Base-by-base conservation (phyloP, 2,888 invertebrate genomes). In the Stenoptilia bipunctidactyla region DNA sequence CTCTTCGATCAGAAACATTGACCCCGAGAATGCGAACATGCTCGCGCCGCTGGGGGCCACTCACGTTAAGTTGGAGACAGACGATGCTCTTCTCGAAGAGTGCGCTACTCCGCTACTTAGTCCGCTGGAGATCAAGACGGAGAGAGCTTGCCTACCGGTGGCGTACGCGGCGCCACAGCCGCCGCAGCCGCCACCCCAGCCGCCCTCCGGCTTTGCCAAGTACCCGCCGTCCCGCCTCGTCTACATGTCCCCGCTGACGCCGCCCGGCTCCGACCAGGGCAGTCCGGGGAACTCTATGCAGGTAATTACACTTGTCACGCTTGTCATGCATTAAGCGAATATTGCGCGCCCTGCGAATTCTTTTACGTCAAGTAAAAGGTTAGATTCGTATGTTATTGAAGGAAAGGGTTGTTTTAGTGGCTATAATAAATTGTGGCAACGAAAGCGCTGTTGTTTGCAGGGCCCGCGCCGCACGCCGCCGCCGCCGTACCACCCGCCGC, bases 11-110 rank as follows among this genome's bases (percentile, higher is more conserved):
- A 90, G 93, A 66, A 94, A 94, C 73, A 90, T 94, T 63, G 94
- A 95, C 69, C 93, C 94, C 15, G 94, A 94, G 70, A 94, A 94
- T 67, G 93, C 94, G 40, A 92, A 93, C 60, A 93, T 94, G 92
- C 82, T 94, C 53, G 90, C 91, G 48, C 86, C 90, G 40, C 74
- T 89, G 52, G 69, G 87, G 57, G 73, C 82, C 39, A 86, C 88
- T 2, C 92, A 92, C 66, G 91, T 93, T 54, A 93, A 93, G 72
- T 85, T 93, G 69, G 93, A 93, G 72, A 88, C 91, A 41, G 89
- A 91, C 51, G 83, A 82, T 37, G 67, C 66, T 37, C 52, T 88
- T 47, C 77, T 88, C 45, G 88, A 88, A 57, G 86, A 86, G 51
- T 85, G 87, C 65, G 86, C 89, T 45, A 89, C 90, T 49, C 90